Evolutionary conservation across 2,113 vertebrate species (phyloP), one percentile per base, ranked within the genome.

Genomic region (Amphiprion ocellaris): DNA sequence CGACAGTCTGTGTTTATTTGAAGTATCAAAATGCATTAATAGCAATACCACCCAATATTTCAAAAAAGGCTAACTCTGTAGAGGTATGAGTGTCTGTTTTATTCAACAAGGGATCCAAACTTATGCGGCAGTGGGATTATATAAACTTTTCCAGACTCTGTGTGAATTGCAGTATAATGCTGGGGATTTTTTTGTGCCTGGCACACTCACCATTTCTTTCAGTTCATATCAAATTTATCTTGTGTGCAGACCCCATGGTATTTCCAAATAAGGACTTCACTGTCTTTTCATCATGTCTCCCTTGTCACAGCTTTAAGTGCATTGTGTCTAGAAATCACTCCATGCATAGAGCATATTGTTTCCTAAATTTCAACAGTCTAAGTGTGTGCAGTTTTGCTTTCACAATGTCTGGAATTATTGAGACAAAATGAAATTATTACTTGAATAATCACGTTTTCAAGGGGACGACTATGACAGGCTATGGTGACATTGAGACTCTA

Each of bases 391-490:
- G 72, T 69, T 79, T 67, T 81, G 76, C 79, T 74, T 84, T 44
- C 33, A 66, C 44, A 1, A 37, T 68, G 64, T 82, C 72, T 80
- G 47, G 50, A 86, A 78, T 84, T 69, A 82, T 79, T 77, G 78
- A 74, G 69, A 86, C 69, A 56, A 84, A 88, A 79, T 81, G 62
- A 46, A 86, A 84, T 83, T 72, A 87, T 75, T 78, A 63, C 65
- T 81, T 73, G 30, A 69, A 72, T 84, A 69, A 86, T 84, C 79
- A 82, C 68, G 82, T 82, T 86, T 69, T 53, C 24, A 64, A 87
- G 37, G 41, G 61, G 28, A 28, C 37, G 24, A 65, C 62, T 61
- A 55, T 26, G 46, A 59, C 50, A 68, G 56, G 33, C 56, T 26
- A 59, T 63, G 9, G 69, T 87, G 79, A 87, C 82, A 85, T 67